Evolutionary conservation across 2,113 vertebrate species (phyloP).

Genomic region (Litocranius walleri): DNA sequence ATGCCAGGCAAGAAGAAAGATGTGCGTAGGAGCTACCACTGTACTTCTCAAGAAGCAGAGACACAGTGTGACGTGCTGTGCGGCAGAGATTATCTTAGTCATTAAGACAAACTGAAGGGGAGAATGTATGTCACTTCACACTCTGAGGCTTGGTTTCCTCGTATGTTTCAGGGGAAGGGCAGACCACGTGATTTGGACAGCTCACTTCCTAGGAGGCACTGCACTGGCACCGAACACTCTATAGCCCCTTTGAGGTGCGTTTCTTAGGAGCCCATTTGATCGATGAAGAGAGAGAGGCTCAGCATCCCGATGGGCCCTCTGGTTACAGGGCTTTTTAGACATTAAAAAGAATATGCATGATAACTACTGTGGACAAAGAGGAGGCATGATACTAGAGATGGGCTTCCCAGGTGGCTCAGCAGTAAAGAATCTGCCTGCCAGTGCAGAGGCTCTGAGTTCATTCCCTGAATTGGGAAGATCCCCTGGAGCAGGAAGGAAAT

Average conservation of each 20-base stretch:
- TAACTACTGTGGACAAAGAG: background rate
- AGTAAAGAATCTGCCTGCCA: background rate
- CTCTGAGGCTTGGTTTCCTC: background rate
- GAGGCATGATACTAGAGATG: background rate
- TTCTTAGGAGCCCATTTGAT: background rate
- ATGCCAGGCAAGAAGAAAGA: background rate
- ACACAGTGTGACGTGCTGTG: fast-evolving
- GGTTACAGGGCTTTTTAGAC: background rate
- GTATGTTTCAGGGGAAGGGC: background rate
- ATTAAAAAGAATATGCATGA: background rate
- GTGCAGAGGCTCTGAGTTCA: background rate
- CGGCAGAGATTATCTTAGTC: background rate
- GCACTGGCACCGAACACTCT: too few relatives aligned
- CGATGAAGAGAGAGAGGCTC: background rate
- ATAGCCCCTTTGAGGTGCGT: fast-evolving
- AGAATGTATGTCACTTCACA: background rate
- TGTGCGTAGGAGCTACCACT: background rate
- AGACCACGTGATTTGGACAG: background rate
- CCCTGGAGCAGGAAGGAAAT: background rate
- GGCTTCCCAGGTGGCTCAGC: background rate
- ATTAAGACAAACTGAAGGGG: background rate
- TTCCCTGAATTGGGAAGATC: background rate
- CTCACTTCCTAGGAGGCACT: background rate
- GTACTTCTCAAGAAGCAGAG: background rate
- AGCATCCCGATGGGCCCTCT: background rate